Evolutionary conservation across 2,113 vertebrate species (phyloP).

Genomic region (Sapayoa aenigma): DNA sequence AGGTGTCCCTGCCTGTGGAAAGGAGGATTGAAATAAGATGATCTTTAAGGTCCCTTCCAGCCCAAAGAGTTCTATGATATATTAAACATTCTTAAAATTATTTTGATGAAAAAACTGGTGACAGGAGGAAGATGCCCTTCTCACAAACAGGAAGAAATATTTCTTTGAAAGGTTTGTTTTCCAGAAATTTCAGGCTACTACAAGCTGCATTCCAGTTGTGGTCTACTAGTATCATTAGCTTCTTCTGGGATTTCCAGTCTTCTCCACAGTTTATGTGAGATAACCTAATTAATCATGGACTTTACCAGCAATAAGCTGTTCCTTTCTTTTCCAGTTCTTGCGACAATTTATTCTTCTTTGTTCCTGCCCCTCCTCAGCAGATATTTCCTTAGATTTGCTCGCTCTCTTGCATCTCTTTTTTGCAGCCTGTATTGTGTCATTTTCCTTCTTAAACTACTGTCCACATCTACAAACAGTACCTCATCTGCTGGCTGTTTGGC

Average conservation of each 20-base stretch:
- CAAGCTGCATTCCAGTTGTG: neutral
- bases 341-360: neutral
- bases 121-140: neutral
- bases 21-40: no score
- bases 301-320: neutral
- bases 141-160: neutral
- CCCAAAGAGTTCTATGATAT: neutral
- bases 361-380: neutral
- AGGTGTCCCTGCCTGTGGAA: neutral
- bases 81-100: neutral
- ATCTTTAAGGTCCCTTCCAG: neutral
- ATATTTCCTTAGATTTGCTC: neutral
- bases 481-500: neutral
- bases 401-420: neutral
- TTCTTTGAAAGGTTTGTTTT: neutral
- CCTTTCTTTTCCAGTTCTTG: neutral
- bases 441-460: neutral
- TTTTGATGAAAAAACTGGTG: neutral
- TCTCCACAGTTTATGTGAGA: neutral
- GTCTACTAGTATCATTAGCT: neutral
- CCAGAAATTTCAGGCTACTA: neutral
- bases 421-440: neutral
- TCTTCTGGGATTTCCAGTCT: neutral
- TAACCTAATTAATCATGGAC: neutral
- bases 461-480: neutral